These are phyloP conservation scores for Balaenoptera acutorostrata DNA, from an alignment of 2,113 vertebrate genomes.

Conservation along the genomic window DNA sequence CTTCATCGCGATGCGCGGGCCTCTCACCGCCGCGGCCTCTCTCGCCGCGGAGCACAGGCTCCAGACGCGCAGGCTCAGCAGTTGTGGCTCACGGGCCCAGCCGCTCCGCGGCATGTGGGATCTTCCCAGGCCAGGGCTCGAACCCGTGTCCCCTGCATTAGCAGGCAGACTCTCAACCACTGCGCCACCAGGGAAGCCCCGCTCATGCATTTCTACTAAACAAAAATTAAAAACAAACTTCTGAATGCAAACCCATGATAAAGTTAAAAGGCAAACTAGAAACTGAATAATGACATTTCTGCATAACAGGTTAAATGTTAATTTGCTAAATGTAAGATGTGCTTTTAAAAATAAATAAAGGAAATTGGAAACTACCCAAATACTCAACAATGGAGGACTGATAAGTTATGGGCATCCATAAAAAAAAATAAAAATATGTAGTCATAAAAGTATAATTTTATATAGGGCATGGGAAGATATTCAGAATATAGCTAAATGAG, in stretches of 20 bases:
- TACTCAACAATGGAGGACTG: not conserved
- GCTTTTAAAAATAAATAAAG: not conserved
- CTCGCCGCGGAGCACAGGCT: too few species aligned
- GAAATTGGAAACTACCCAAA: not conserved
- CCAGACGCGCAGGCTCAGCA: too few species aligned
- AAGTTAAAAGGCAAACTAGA: not conserved
- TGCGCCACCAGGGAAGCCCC: too few species aligned
- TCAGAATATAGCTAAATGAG: not conserved
- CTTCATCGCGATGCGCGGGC: too few species aligned
- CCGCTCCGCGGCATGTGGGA: too few species aligned
- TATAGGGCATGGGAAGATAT: not conserved
- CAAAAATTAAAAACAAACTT: constrained; percentile 26
- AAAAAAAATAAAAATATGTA: not conserved
- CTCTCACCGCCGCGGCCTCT: too few species aligned
- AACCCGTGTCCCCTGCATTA: too few species aligned
- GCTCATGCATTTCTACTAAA: not conserved
- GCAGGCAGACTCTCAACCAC: too few species aligned
- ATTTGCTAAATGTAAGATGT: not conserved
- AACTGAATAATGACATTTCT: not conserved
- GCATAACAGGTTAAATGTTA: not conserved
- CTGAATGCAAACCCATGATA: not conserved
- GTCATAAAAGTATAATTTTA: not conserved
- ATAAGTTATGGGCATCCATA: not conserved
- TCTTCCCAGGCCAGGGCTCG: too few species aligned
- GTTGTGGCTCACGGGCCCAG: too few species aligned